A percentile compares a stretch with the other conserved stretches of the same genome.
These are phyloP conservation scores for Phylloscopus whistleri DNA, from an alignment of 2,113 vertebrate genomes.

Conservation along the genomic window DNA sequence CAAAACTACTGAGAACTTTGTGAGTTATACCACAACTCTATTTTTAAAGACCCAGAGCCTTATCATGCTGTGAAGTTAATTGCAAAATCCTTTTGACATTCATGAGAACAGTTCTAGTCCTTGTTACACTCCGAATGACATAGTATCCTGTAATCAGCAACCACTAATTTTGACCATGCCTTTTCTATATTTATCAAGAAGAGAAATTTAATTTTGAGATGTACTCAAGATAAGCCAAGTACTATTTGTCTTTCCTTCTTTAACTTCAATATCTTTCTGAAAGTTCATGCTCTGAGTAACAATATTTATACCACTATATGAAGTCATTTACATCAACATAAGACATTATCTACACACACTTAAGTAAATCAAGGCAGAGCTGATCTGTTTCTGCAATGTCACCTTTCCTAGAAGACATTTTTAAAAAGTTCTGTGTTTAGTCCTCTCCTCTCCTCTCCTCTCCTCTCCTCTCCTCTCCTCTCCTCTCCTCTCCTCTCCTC, in stretches of 20 bases:
- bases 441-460: too few species aligned
- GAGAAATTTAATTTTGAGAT: background rate
- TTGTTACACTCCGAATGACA: background rate
- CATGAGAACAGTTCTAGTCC: background rate
- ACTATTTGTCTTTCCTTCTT: background rate
- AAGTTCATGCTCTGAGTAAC: background rate
- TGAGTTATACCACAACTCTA: background rate
- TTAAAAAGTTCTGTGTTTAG: background rate
- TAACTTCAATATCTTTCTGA: background rate
- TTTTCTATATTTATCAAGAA: background rate
- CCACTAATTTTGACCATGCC: background rate
- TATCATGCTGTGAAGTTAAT: slow-evolving; percentile 44
- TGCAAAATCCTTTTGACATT: slow-evolving; percentile 27
- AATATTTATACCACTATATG: background rate
- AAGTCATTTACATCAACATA: background rate
- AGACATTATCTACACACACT: background rate
- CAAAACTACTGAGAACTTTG: background rate
- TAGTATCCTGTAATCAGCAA: background rate
- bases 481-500: too few species aligned
- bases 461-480: too few species aligned
- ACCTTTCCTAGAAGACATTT: background rate
- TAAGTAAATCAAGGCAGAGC: background rate
- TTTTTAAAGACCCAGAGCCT: background rate
- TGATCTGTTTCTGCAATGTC: background rate
- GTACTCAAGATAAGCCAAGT: background rate